Percentiles rank a stretch among this genome's conserved stretches.
Conservation (phyloP, 2,113 vertebrate genomes). For the Colius striatus region DNA sequence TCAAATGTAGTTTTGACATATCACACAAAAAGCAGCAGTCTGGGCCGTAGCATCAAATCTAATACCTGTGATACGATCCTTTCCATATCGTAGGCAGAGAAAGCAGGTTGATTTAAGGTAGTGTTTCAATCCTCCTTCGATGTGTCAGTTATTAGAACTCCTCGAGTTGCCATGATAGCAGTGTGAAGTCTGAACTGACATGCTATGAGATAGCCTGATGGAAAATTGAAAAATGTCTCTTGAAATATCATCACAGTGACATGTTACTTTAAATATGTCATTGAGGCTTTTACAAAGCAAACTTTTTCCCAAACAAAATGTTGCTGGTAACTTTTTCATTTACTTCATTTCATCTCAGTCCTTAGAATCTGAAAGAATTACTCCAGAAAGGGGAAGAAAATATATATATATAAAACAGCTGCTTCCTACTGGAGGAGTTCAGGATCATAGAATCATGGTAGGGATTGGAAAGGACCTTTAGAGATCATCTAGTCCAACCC, state of each 20-base stretch:
- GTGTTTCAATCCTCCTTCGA: not conserved
- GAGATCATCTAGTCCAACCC: no score
- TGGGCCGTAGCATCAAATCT: not conserved
- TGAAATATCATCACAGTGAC: conserved; percentile 36
- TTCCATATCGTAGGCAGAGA: not conserved
- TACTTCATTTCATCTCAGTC: conserved; percentile 14
- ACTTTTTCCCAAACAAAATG: not conserved
- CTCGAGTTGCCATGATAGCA: not conserved
- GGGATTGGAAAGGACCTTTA: no score
- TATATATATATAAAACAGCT: not conserved
- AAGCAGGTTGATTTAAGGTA: not conserved
- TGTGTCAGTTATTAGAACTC: not conserved
- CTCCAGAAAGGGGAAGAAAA: not conserved
- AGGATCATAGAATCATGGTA: not conserved
- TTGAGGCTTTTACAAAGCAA: conserved; percentile 27
- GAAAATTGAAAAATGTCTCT: not conserved
- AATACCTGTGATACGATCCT: not conserved
- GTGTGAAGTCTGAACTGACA: conserved; percentile 10
- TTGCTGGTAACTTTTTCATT: conserved; percentile 54
- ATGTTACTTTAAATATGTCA: conserved; percentile 58
- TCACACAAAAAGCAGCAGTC: not conserved
- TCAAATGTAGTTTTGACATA: not conserved
- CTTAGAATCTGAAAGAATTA: not conserved
- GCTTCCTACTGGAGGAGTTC: not conserved
- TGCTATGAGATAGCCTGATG: conserved; percentile 33